Conservation (phyloP, 2,113 vertebrate species). For the Anhinga anhinga region DNA sequence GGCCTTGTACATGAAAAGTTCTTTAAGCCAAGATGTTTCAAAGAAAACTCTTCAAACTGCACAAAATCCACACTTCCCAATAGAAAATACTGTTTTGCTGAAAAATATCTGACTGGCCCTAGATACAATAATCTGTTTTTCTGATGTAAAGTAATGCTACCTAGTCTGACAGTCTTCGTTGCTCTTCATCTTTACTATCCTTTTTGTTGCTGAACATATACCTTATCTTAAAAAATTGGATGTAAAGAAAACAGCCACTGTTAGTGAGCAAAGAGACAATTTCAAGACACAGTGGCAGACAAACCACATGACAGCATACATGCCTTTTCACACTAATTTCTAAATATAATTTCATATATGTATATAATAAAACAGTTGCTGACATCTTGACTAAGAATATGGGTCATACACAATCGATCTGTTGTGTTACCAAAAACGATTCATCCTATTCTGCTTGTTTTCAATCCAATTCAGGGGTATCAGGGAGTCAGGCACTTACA, state of each 20-base stretch:
- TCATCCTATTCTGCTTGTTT: neutral
- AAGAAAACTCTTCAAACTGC: neutral
- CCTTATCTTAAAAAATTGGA: neutral
- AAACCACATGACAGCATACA: rapidly evolving
- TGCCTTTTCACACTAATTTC: neutral
- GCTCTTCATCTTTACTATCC: neutral
- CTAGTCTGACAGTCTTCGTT: neutral
- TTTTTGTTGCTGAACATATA: neutral
- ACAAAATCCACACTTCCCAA: neutral
- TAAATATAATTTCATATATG: neutral
- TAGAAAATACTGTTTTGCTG: neutral
- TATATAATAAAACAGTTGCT: neutral
- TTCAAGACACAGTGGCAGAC: neutral
- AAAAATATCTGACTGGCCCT: neutral
- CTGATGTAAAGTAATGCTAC: neutral
- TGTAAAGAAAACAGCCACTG: neutral
- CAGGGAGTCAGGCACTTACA: neutral
- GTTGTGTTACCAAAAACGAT: neutral
- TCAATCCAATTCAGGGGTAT: neutral
- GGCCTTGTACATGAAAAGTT: neutral
- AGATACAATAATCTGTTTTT: neutral
- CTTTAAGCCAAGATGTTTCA: neutral
- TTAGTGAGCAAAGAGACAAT: neutral
- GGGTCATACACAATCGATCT: neutral
- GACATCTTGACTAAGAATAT: neutral